Conservation (phyloP, 2,113 vertebrate species). For the Sorex fumeus region DNA sequence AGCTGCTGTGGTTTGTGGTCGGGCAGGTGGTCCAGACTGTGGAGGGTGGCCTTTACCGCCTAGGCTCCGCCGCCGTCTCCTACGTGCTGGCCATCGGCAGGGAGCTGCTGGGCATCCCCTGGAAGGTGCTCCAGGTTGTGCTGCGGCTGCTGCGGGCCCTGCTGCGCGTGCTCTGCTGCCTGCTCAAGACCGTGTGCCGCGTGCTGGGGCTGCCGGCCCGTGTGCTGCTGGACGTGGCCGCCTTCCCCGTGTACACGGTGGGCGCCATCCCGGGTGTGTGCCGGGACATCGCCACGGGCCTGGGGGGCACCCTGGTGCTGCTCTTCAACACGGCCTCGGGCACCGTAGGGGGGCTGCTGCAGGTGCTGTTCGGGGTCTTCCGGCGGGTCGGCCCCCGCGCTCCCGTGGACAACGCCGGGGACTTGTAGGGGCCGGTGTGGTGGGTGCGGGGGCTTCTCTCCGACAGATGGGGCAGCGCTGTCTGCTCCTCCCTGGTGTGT, state of each 20-base stretch:
- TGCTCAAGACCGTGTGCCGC: constrained; percentile 81
- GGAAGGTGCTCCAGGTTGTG: constrained; percentile 85
- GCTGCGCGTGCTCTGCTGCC: constrained; percentile 85
- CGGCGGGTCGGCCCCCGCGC: constrained; percentile 84
- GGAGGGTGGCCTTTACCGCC: constrained; percentile 76
- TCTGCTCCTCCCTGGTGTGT: too few relatives aligned
- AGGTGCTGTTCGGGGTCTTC: constrained; percentile 81
- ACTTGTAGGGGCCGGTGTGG: constrained; percentile 54
- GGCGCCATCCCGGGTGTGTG: constrained; percentile 88
- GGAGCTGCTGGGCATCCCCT: constrained; percentile 89
- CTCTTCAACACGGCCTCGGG: constrained; percentile 83
- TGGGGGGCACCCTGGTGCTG: constrained; percentile 82
- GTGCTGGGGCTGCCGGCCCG: constrained; percentile 86
- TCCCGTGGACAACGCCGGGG: constrained; percentile 79
- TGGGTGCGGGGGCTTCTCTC: too few relatives aligned
- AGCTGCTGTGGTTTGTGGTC: neutral
- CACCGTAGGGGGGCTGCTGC: constrained; percentile 83
- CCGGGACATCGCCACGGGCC: constrained; percentile 86
- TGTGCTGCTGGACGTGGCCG: constrained; percentile 87
- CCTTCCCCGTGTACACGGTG: constrained; percentile 88
- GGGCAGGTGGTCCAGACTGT: neutral
- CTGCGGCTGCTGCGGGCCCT: constrained; percentile 86
- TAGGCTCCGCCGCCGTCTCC: constrained; percentile 81
- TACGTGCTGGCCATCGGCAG: constrained; percentile 85
- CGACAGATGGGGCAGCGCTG: too few relatives aligned